Conservation (phyloP, 2,888 invertebrate genomes). For the Agonopterix subpropinquella region DNA sequence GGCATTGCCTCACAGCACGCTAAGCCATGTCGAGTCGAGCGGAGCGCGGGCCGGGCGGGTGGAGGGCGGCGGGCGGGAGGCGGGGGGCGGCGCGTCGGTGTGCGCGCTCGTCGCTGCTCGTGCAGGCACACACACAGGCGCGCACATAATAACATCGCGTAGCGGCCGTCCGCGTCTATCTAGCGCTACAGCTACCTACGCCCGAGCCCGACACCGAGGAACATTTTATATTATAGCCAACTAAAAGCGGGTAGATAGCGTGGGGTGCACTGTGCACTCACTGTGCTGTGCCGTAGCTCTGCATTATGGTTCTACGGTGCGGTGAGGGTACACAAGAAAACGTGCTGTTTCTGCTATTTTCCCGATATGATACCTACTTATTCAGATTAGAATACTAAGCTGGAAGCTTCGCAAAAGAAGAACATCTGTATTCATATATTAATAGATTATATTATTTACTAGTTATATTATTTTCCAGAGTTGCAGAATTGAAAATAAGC, state of each 20-base stretch:
- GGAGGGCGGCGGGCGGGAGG: conserved; percentile 21
- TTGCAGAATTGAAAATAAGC: too few species aligned
- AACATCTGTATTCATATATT: too few species aligned
- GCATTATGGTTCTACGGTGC: conserved; percentile 35
- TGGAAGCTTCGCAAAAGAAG: too few species aligned
- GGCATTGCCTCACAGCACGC: conserved; percentile 68
- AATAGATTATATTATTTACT: too few species aligned
- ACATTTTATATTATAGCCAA: conserved; percentile 50
- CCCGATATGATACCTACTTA: neutral
- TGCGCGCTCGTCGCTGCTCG: conserved; percentile 25
- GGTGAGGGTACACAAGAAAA: neutral
- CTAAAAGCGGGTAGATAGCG: conserved; percentile 45
- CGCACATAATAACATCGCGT: conserved; percentile 55
- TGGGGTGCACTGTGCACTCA: conserved; percentile 40
- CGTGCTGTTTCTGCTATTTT: neutral
- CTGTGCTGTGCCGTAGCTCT: conserved; percentile 30
- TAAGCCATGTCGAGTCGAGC: conserved; percentile 60
- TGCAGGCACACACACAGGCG: conserved; percentile 47
- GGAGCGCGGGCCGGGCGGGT: conserved; percentile 33
- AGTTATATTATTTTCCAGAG: too few species aligned
- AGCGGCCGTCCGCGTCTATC: conserved; percentile 58
- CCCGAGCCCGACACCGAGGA: conserved; percentile 26
- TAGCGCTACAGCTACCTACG: conserved; percentile 63
- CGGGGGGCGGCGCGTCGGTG: conserved; percentile 28
- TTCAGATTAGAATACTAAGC: too few species aligned